These are phyloP conservation scores for Ancistrus triradiatus DNA, from an alignment of 2,113 vertebrate genomes.

Conservation along the genomic window DNA sequence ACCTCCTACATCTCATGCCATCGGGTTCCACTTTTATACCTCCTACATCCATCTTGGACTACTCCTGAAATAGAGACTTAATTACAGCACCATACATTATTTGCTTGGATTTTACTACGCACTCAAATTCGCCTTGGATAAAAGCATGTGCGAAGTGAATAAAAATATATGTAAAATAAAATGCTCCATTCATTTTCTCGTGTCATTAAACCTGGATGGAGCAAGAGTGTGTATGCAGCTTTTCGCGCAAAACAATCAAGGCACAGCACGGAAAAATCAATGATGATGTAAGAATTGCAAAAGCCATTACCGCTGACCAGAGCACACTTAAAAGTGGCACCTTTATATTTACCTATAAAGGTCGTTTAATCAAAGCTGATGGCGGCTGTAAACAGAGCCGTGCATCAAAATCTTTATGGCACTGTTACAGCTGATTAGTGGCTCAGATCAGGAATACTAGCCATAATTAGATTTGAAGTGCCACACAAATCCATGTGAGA, in stretches of 20 bases:
- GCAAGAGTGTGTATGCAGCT: background rate
- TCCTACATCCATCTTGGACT: too few relatives aligned
- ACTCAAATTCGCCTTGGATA: too few relatives aligned
- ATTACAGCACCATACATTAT: too few relatives aligned
- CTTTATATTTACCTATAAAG: slow-evolving; percentile 39
- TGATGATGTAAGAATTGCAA: too few relatives aligned
- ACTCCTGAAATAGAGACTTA: too few relatives aligned
- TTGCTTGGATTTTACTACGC: too few relatives aligned
- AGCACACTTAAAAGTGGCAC: slow-evolving; percentile 17
- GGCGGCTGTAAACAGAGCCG: slow-evolving; percentile 31
- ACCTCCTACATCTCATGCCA: too few relatives aligned
- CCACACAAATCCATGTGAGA: background rate
- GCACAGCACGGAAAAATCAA: too few relatives aligned
- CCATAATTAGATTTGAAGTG: background rate
- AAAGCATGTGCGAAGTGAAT: too few relatives aligned
- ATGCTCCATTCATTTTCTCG: background rate
- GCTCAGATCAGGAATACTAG: background rate
- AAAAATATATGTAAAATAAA: too few relatives aligned
- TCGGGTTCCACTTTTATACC: too few relatives aligned
- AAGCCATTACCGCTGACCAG: background rate
- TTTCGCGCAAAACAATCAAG: background rate
- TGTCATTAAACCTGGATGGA: too few relatives aligned
- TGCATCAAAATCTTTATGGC: background rate
- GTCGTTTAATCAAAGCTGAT: slow-evolving; percentile 7
- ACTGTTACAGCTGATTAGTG: slow-evolving; percentile 11